Conservation (phyloP, 2,888 invertebrate genomes). For the Polydrusus cervinus region DNA sequence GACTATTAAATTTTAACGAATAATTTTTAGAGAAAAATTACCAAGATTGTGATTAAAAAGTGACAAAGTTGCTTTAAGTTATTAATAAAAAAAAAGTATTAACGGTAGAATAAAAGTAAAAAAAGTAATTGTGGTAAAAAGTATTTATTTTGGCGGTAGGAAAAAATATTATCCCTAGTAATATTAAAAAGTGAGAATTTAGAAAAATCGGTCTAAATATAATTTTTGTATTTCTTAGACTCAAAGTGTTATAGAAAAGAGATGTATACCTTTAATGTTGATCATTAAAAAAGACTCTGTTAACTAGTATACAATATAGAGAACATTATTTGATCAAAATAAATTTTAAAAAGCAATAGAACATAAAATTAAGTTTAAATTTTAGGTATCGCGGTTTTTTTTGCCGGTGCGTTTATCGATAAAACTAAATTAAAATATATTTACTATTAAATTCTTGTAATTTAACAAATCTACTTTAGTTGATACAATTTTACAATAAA, state of each 20-base stretch:
- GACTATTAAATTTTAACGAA: slow-evolving; percentile 21
- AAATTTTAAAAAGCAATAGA: no score
- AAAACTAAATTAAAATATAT: no score
- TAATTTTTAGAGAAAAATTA: slow-evolving; percentile 37
- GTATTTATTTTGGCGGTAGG: slow-evolving; percentile 47
- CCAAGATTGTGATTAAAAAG: slow-evolving; percentile 54
- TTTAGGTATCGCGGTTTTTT: no score
- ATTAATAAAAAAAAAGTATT: slow-evolving; percentile 35
- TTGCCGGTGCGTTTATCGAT: no score
- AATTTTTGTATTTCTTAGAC: slow-evolving; percentile 52
- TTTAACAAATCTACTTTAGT: no score
- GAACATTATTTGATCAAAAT: background rate
- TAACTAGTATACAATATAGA: slow-evolving; percentile 4
- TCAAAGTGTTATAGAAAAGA: slow-evolving; percentile 27
- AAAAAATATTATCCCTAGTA: slow-evolving; percentile 45
- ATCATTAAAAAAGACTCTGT: slow-evolving; percentile 19
- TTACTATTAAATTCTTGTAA: no score
- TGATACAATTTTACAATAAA: no score
- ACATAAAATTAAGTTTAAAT: no score
- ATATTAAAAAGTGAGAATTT: slow-evolving; percentile 57
- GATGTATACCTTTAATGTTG: slow-evolving; percentile 32
- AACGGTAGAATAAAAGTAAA: slow-evolving; percentile 38
- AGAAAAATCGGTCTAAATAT: slow-evolving; percentile 59
- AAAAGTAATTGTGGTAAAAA: slow-evolving; percentile 46
- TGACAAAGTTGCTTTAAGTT: slow-evolving; percentile 55